Percentiles rank a stretch among this genome's conserved stretches.
Evolutionary conservation across 2,113 vertebrate genomes (phyloP).

Genomic region (Monopterus albus): DNA sequence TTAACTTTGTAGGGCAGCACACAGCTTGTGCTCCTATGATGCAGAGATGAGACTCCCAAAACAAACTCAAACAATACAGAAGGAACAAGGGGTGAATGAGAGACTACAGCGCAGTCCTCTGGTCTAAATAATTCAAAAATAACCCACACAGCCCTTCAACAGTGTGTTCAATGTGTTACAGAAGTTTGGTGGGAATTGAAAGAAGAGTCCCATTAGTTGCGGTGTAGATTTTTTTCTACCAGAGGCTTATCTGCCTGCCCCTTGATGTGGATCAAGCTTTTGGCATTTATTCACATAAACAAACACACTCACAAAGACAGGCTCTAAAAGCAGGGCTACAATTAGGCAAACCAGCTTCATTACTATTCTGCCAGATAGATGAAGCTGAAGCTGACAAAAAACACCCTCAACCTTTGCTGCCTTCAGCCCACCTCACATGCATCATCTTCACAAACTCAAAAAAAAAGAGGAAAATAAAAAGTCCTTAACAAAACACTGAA

Average conservation of each 20-base stretch:
- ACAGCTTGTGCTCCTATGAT: neutral
- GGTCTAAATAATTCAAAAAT: neutral
- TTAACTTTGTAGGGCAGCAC: neutral
- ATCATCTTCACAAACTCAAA: constrained; percentile 56
- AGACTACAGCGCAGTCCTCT: neutral
- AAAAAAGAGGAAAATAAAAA: constrained; percentile 30
- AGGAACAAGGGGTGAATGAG: neutral
- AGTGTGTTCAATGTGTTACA: constrained; percentile 24
- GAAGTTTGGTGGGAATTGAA: constrained; percentile 30
- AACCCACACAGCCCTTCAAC: constrained; percentile 10
- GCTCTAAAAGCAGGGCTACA: constrained; percentile 40
- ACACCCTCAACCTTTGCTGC: constrained; percentile 45
- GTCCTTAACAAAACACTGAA: constrained; percentile 39
- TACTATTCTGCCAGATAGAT: constrained; percentile 45
- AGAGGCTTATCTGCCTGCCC: neutral
- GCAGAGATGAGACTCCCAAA: neutral
- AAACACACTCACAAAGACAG: neutral
- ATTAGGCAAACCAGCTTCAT: constrained; percentile 51
- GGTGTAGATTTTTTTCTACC: neutral
- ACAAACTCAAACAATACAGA: neutral
- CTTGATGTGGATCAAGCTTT: constrained; percentile 23
- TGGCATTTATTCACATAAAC: constrained; percentile 27
- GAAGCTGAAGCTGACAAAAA: constrained; percentile 37
- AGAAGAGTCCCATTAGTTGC: constrained; percentile 18
- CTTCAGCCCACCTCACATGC: constrained; percentile 54